These are phyloP conservation scores for Leptocoma aspasia DNA, from an alignment of 2,113 vertebrate genomes.

Conservation along the genomic window DNA sequence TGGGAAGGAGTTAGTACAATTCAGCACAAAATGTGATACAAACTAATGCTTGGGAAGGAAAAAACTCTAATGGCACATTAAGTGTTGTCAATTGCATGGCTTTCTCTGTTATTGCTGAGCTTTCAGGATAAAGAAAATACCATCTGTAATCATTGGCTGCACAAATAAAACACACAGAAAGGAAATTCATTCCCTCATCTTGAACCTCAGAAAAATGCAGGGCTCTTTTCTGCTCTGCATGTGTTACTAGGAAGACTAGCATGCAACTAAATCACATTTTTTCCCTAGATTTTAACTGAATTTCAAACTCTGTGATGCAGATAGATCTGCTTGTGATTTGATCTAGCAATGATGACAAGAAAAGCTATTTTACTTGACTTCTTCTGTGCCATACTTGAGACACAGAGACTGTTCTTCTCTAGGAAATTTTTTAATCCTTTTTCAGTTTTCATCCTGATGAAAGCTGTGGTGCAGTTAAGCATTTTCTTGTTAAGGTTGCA, in stretches of 20 bases:
- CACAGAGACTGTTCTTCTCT: not conserved
- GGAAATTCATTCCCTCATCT: constrained; percentile 3
- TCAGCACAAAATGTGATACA: not conserved
- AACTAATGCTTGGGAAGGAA: not conserved
- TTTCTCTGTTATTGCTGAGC: not conserved
- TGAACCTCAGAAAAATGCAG: not conserved
- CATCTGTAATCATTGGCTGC: not conserved
- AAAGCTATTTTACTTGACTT: not conserved
- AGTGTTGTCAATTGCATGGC: not conserved
- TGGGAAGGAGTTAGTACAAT: not conserved
- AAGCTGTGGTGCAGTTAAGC: not conserved
- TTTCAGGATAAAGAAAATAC: not conserved
- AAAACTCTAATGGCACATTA: not conserved
- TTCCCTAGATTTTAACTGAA: not conserved
- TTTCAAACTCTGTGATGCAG: not conserved
- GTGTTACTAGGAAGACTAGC: not conserved
- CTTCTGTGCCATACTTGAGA: not conserved
- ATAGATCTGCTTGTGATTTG: not conserved
- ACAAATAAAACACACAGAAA: not conserved
- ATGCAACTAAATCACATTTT: not conserved
- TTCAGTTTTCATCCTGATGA: not conserved
- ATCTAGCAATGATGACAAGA: not conserved
- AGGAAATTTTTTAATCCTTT: not conserved
- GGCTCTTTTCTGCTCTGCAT: not conserved
- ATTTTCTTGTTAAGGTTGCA: not conserved